Percentiles rank a stretch among this genome's conserved stretches.
Evolutionary conservation across 2,888 invertebrate species (phyloP).

Genomic region (Drosophila kambysellisi): DNA sequence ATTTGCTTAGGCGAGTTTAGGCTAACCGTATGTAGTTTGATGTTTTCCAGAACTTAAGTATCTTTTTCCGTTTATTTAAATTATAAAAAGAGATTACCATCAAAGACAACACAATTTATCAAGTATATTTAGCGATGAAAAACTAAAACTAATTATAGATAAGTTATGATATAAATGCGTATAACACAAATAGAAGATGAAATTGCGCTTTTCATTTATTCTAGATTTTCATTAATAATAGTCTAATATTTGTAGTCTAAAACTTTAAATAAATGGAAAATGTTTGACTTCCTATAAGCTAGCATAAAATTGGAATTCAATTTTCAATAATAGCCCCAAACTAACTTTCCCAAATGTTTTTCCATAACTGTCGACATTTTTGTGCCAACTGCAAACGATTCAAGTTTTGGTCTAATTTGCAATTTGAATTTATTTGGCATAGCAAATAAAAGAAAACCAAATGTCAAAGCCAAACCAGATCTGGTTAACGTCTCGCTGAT

Average conservation of each 20-base stretch:
- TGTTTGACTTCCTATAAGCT: background rate
- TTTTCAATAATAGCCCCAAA: background rate
- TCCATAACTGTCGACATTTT: background rate
- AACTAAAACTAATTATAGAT: background rate
- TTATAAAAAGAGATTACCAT: background rate
- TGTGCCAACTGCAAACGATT: background rate
- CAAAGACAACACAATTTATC: background rate
- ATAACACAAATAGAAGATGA: background rate
- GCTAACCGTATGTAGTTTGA: no score
- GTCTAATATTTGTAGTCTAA: background rate
- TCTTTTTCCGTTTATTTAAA: background rate
- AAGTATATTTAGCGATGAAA: background rate
- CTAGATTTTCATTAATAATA: background rate
- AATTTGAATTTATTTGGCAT: constrained; percentile 36
- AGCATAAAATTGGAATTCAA: fast-evolving
- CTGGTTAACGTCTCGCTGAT: constrained; percentile 32
- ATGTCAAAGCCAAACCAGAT: background rate
- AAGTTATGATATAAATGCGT: background rate
- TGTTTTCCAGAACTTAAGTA: background rate
- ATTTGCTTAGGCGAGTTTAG: background rate
- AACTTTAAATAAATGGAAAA: background rate
- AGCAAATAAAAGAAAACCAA: background rate
- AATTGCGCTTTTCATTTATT: background rate
- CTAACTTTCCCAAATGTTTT: background rate
- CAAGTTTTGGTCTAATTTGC: constrained; percentile 31